Percentiles rank a stretch among this genome's conserved stretches.
phyloP scores from a whole-genome alignment of 2,113 vertebrate species.

The Tetrax tetrax region DNA sequence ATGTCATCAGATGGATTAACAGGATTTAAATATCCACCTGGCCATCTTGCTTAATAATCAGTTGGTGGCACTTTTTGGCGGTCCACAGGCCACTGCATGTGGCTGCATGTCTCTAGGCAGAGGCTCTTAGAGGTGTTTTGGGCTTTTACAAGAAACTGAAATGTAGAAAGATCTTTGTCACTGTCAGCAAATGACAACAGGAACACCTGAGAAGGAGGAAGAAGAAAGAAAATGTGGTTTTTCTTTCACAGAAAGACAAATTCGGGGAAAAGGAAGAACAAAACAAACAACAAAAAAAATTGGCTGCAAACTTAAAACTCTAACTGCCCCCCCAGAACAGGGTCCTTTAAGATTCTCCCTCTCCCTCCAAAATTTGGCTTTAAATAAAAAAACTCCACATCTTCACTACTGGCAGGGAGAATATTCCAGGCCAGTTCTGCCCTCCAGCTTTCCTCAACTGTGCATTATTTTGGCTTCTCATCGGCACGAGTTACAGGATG shows the following conservation, averaged over 20 bases:
- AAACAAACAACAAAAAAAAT: background rate
- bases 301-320: background rate
- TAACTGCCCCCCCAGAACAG: too few species aligned
- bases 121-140: background rate
- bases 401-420: background rate
- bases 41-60: background rate
- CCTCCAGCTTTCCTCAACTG: background rate
- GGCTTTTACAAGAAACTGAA: background rate
- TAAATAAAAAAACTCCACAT: background rate
- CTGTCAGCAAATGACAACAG: background rate
- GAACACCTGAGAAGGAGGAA: background rate
- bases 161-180: background rate
- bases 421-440: background rate
- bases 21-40: background rate
- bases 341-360: background rate
- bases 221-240: background rate
- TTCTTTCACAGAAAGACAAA: background rate
- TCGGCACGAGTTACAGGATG: background rate
- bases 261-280: background rate
- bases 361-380: background rate
- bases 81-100: background rate
- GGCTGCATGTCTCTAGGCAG: background rate
- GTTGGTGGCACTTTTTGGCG: background rate
- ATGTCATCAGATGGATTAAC: background rate
- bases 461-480: background rate